Base-by-base conservation (phyloP, 2,797 vertebrate genomes). In the Benthosema pterotum region DNA sequence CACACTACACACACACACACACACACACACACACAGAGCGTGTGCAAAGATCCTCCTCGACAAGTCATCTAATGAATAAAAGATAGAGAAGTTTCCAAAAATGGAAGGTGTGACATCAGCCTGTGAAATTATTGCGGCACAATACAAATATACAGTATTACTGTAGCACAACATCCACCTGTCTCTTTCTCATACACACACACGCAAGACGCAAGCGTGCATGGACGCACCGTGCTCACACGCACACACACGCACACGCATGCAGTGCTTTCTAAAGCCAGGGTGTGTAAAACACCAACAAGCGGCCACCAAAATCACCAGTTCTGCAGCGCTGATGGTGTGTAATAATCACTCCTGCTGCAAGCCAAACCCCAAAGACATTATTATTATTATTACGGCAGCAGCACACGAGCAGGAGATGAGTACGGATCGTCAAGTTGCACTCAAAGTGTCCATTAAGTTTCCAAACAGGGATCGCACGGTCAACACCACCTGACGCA, bases 61-160 rank as follows among this genome's bases (percentile, higher is more conserved):
- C 2, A 46, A 72, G 63, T 28, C 4, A 54, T 50, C 58, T 68
- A 22, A 67, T 59, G 60, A 80, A 84, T 61, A 65, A 81, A 63
- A 71, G 63, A 73, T 52, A 1, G 67, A 55, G 53, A 17, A 32
- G 58, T 71, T n/a, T 14, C 79, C 79, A 87, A 82, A 87, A 85
- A 78, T 79, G 69, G 77, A n/a, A 1, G 7, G 63, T 60, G 9
- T 60, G 9, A 62, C 48, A 54, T 80, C 75, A 75, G 69, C 63
- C 54, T 65, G 67, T 66, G 71, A 69, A 73, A 77, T 74, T 67
- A 82, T 77, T 72, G 66, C 78, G 66, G 2, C 32, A 64, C 32
- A 64, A 50, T 63, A 51, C 48, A 46, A 63, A 60, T 64, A 80
- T 82, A 80, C 22, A 25, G 22, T 25, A 25, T n/a, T n/a, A n/a